A percentile compares a stretch with the other conserved stretches of the same genome.
Conservation (phyloP, 2,113 vertebrate genomes). For the Megaleporinus macrocephalus region DNA sequence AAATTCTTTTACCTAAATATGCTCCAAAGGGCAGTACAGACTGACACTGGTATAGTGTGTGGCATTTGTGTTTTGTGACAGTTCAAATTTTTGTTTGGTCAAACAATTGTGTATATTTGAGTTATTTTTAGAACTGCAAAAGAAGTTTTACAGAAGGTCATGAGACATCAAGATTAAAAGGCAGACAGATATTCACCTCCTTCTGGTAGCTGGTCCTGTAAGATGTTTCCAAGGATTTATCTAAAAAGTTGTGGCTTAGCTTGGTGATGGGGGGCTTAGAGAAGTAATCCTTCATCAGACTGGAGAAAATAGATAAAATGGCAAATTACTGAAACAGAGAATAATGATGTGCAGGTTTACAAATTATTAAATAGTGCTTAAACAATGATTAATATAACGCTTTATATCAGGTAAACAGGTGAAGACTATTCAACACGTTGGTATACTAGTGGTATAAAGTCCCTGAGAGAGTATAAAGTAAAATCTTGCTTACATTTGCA, state of each 20-base stretch:
- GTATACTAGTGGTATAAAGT: too few relatives aligned
- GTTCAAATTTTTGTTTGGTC: neutral
- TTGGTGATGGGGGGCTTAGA: conserved; percentile 98
- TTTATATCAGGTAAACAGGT: too few relatives aligned
- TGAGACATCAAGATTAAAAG: conserved; percentile 17
- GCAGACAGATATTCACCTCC: conserved; percentile 76
- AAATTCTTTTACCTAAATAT: too few relatives aligned
- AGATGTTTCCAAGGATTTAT: conserved; percentile 85
- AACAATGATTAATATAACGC: too few relatives aligned
- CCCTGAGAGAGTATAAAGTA: too few relatives aligned
- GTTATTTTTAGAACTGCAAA: conserved; percentile 27
- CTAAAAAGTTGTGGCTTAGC: conserved; percentile 94
- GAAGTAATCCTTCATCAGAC: conserved; percentile 98
- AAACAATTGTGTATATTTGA: neutral
- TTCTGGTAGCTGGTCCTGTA: conserved; percentile 94
- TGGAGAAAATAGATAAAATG: conserved; percentile 62
- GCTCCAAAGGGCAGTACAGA: conserved; percentile 70
- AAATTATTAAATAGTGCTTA: neutral
- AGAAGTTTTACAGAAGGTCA: conserved; percentile 19
- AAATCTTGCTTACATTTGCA: too few relatives aligned
- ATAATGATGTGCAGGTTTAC: neutral
- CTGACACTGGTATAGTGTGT: conserved; percentile 69
- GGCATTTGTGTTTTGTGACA: conserved; percentile 48
- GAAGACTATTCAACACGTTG: too few relatives aligned
- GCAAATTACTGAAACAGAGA: neutral